Evolutionary conservation across 2,888 invertebrate genomes (phyloP).

Genomic region (Eupeodes luniger): DNA sequence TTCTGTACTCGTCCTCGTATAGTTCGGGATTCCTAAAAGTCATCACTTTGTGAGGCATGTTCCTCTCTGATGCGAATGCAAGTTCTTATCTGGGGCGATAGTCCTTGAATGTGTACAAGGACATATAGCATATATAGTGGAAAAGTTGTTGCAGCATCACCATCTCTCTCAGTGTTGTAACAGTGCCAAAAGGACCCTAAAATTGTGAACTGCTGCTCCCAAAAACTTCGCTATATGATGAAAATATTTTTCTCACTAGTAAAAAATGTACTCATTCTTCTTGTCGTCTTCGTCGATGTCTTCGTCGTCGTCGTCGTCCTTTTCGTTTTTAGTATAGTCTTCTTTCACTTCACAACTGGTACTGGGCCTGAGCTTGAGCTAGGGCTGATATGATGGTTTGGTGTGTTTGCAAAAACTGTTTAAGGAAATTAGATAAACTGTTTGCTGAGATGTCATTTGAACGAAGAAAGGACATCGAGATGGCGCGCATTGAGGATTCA

Average conservation of each 20-base stretch:
- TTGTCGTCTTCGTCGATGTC: not conserved
- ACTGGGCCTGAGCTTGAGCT: not conserved
- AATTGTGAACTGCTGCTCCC: conserved; percentile 36
- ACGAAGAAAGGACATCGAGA: conserved; percentile 55
- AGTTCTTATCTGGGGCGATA: conserved; percentile 61
- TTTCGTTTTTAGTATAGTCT: too few species aligned
- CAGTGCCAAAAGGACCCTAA: conserved; percentile 67
- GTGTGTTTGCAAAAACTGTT: conserved; percentile 72
- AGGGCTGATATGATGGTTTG: conserved; percentile 2
- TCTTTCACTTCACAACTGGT: not conserved
- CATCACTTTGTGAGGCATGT: conserved; percentile 66
- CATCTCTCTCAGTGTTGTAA: conserved; percentile 37
- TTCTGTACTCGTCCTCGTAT: not conserved
- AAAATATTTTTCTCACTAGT: conserved; percentile 26
- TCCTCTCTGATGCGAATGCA: conserved; percentile 56
- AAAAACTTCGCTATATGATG: conserved; percentile 8
- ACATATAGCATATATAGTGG: not conserved
- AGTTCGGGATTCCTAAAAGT: conserved; percentile 41
- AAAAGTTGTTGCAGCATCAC: conserved; percentile 38
- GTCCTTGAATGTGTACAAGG: conserved; percentile 32
- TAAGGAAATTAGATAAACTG: conserved; percentile 75
- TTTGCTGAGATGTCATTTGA: conserved; percentile 75
- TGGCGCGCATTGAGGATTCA: conserved; percentile 66
- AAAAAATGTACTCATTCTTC: conserved; percentile 6
- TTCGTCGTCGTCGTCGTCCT: too few species aligned